Evolutionary conservation across 2,888 invertebrate genomes (phyloP), one percentile per base, ranked within the genome.

Genomic region (Autographa gamma): DNA sequence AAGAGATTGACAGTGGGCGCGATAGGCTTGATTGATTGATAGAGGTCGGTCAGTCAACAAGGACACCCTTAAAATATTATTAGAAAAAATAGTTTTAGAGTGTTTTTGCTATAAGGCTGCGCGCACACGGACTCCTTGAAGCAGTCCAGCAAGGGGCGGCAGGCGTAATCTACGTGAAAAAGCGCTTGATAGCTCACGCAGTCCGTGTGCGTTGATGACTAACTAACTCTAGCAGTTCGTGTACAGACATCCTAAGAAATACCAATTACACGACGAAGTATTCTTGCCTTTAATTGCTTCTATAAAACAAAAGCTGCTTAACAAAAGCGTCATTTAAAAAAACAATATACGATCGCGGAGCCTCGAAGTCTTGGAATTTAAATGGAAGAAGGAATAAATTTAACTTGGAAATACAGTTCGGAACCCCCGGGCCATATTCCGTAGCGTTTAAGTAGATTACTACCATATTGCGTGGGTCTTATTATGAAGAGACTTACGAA

Each of bases 381-480:
- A 41, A 18, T 25, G 4, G 54, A 2, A 3, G 18, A 11, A 13
- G 54, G 54, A 56, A 56, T 56, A 56, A 56, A 56, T 56, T 56
- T 19, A 8, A 56, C 54, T 56, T 13, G 3, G 58, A 34, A 52
- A 63, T 52, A 52, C 38, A 32, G 31, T 70, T 79, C 38, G 18
- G 32, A 59, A 58, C 56, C 54, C 52, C 19, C 2, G 60, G 38
- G 58, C 63, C 66, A 48, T 69, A 69, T 79, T 74, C 62, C 63
- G 63, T 64, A 48, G 79, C 64, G 66, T 48, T 79, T 66, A 69
- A 79, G 56, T 14, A 79, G 79, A 79, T 74, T 79, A 69, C 60
- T 25, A 11, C 31, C 25, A 41, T 62, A 66, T 70, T 69, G 70
- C 63, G 60, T 38, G 38, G 63, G 38, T 13, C 6, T 66, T 43